Conservation (phyloP, 2,797 vertebrate genomes). For the Emydoidea blandingii region DNA sequence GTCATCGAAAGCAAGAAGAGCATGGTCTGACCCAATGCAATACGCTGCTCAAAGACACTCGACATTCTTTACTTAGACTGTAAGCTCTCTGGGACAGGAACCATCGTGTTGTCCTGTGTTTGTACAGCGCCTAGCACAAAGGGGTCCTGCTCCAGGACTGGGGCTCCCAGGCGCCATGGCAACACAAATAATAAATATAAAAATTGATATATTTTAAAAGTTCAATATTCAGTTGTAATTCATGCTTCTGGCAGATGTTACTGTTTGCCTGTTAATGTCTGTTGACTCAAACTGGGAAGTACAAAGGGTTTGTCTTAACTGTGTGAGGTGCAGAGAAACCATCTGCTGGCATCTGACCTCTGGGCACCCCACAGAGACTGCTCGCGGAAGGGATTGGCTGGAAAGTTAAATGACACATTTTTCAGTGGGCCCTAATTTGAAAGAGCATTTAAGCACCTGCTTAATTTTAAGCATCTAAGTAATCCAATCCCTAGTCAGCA, state of each 20-base stretch:
- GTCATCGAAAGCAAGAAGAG: neutral
- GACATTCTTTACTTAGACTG: neutral
- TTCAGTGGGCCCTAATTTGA: neutral
- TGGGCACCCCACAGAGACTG: neutral
- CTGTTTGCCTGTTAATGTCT: neutral
- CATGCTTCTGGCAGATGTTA: neutral
- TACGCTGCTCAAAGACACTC: neutral
- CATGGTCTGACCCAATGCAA: neutral
- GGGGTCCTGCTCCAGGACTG: neutral
- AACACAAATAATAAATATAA: neutral
- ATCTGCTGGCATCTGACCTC: neutral
- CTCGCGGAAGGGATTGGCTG: neutral
- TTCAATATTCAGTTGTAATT: neutral
- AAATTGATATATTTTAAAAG: neutral
- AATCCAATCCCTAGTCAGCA: neutral
- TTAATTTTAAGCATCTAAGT: neutral
- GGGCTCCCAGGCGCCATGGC: neutral
- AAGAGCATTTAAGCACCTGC: neutral
- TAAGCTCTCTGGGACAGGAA: neutral
- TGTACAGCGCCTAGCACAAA: neutral
- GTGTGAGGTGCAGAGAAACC: accelerated
- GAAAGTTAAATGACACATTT: neutral
- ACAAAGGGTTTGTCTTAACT: neutral
- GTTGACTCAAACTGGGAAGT: neutral
- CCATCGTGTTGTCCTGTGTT: neutral